phyloP scores from a whole-genome alignment of 2,888 invertebrate genomes.

The Netelia fuscicornis region DNA sequence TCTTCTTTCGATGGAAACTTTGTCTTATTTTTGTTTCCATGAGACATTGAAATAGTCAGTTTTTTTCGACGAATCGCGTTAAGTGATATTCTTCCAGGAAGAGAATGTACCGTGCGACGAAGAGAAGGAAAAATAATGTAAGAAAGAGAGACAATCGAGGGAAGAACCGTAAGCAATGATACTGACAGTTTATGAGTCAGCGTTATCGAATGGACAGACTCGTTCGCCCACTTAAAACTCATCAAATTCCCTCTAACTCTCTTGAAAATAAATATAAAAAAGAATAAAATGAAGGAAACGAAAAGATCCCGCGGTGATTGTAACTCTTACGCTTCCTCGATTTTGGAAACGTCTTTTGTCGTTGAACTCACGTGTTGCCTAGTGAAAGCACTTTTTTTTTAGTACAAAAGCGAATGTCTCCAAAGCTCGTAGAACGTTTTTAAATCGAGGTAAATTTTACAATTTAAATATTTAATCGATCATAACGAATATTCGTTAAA shows the following conservation, averaged over 20 bases:
- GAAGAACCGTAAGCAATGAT: conserved; percentile 73
- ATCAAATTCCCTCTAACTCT: conserved; percentile 64
- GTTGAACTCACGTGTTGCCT: not conserved
- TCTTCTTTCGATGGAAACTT: not conserved
- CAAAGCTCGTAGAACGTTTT: not conserved
- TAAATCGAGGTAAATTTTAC: too few species aligned
- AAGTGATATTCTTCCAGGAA: conserved; percentile 48
- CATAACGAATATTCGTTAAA: too few species aligned
- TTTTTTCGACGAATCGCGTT: conserved; percentile 34
- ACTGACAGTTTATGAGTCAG: conserved; percentile 73
- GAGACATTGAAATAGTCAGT: not conserved
- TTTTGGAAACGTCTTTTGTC: conserved; percentile 35
- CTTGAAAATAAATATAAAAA: conserved; percentile 62
- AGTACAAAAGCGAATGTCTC: not conserved
- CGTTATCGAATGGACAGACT: conserved; percentile 70
- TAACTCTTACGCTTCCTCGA: conserved; percentile 58
- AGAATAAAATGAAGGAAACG: conserved; percentile 48
- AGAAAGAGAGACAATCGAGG: conserved; percentile 59
- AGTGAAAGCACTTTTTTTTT: not conserved
- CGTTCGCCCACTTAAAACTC: conserved; percentile 69
- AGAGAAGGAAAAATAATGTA: conserved; percentile 46
- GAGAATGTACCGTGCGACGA: conserved; percentile 41
- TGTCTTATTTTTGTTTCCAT: not conserved
- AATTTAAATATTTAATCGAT: too few species aligned
- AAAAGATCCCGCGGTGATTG: conserved; percentile 45